A percentile compares a stretch with the other conserved stretches of the same genome.
These are phyloP conservation scores for Leguminivora glycinivorella DNA, from an alignment of 1,140 invertebrate species.

Conservation along the genomic window DNA sequence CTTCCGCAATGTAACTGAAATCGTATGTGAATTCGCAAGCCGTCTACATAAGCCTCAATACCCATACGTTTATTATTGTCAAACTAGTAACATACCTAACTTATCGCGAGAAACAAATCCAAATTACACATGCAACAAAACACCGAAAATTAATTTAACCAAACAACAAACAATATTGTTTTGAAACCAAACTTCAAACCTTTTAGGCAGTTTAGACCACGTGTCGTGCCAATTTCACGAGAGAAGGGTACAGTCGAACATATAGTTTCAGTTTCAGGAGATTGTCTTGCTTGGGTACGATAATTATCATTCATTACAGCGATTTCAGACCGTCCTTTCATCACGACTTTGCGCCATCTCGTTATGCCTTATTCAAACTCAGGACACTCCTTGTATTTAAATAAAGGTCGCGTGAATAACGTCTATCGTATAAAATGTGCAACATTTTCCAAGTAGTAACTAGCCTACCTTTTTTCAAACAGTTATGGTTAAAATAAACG, in stretches of 20 bases:
- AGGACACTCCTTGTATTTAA: constrained; percentile 50
- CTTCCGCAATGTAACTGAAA: too few relatives aligned
- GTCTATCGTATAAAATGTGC: constrained; percentile 18
- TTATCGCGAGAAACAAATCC: background rate
- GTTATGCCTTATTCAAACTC: constrained; percentile 66
- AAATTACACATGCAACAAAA: background rate
- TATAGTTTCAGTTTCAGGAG: constrained; percentile 29
- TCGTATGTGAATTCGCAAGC: too few relatives aligned
- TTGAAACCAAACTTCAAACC: background rate
- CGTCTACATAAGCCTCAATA: too few relatives aligned
- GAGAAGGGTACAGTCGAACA: background rate
- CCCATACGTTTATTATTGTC: too few relatives aligned
- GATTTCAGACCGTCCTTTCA: constrained; percentile 53
- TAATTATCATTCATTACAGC: constrained; percentile 65
- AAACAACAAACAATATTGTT: background rate
- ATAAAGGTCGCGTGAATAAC: constrained; percentile 45
- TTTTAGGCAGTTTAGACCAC: background rate
- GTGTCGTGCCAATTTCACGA: background rate
- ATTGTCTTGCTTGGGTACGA: constrained; percentile 42
- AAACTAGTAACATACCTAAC: too few relatives aligned
- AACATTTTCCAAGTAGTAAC: background rate
- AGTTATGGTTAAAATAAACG: background rate
- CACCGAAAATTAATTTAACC: background rate
- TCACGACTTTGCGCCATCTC: constrained; percentile 48
- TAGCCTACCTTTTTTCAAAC: constrained; percentile 6